These are phyloP conservation scores for Distichodus sexfasciatus DNA, from an alignment of 2,797 vertebrate species.

Conservation along the genomic window DNA sequence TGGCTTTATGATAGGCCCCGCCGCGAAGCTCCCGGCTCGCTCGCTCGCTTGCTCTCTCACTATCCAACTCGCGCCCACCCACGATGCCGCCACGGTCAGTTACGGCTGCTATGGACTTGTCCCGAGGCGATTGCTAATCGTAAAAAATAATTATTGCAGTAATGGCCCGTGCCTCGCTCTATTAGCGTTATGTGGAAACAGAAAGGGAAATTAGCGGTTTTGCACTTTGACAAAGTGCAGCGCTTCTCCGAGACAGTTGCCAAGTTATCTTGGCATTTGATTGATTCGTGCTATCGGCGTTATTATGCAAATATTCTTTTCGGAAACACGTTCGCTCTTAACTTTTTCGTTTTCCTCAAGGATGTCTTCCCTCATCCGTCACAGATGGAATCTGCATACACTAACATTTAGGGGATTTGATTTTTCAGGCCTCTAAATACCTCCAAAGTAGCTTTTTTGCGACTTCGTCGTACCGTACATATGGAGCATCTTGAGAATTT, in stretches of 20 bases:
- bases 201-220: neutral
- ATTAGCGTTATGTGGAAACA: neutral
- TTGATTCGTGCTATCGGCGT: neutral
- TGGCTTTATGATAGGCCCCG: slow-evolving; percentile 3
- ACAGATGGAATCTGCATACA: slow-evolving; percentile 5
- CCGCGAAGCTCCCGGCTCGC: neutral
- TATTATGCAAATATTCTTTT: slow-evolving; percentile 2
- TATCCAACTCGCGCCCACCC: too few relatives aligned
- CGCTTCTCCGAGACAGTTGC: too few relatives aligned
- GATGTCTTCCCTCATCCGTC: neutral
- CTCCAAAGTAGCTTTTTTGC: neutral
- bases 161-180: neutral
- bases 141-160: neutral
- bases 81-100: neutral
- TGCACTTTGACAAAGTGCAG: neutral
- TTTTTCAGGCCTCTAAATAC: neutral
- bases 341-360: neutral
- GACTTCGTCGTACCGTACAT: neutral
- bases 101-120: neutral
- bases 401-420: neutral
- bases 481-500: slow-evolving; percentile 23
- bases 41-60: neutral
- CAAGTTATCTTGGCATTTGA: neutral
- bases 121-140: neutral
- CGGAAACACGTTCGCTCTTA: neutral